Evolutionary conservation across 2,113 vertebrate genomes (phyloP).

Genomic region (Mionectes macconnelli): DNA sequence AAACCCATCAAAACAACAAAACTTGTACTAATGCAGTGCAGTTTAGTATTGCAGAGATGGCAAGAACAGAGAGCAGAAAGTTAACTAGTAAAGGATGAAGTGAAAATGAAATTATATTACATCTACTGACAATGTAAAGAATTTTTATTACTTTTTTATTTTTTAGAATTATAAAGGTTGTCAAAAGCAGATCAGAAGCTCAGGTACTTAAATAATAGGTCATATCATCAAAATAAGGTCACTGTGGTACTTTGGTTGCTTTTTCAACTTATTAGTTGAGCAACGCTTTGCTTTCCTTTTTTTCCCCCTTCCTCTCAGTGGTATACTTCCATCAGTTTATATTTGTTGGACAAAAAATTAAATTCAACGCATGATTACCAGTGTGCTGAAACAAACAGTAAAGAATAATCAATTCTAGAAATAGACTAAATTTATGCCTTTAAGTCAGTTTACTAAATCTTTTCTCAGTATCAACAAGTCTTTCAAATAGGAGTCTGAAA

Average conservation of each 20-base stretch:
- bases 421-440: not conserved
- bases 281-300: not conserved
- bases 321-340: not conserved
- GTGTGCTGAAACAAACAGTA: not conserved
- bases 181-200: not conserved
- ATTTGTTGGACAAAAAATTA: not conserved
- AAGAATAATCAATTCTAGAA: not conserved
- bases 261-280: not conserved
- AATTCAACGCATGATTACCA: not conserved
- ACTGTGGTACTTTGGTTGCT: not conserved
- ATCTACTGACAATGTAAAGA: not conserved
- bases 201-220: not conserved
- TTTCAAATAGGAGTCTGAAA: not conserved
- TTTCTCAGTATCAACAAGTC: not conserved
- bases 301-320: not conserved
- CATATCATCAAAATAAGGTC: not conserved
- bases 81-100: not conserved
- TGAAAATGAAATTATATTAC: not conserved
- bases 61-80: not conserved
- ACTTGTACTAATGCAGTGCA: not conserved
- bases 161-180: not conserved
- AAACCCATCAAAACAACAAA: not conserved
- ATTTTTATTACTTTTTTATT: not conserved
- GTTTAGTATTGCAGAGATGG: not conserved
- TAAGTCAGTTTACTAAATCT: not conserved